A percentile compares a stretch with the other conserved stretches of the same genome.
Evolutionary conservation across 2,113 vertebrate genomes (phyloP).

Genomic region (Dendropsophus ebraccatus): DNA sequence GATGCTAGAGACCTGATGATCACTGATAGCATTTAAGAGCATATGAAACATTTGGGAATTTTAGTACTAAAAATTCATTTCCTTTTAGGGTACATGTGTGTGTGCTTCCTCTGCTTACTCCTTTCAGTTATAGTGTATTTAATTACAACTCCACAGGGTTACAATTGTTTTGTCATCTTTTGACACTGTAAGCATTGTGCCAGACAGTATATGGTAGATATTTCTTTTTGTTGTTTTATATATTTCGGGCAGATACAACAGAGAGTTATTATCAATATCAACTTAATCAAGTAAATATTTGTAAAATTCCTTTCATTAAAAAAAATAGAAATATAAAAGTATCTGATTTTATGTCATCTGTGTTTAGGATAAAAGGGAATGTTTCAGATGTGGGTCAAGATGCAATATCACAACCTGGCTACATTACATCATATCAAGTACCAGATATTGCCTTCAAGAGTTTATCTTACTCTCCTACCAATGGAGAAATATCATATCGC

Average conservation of each 20-base stretch:
- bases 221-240: neutral
- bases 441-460: too few relatives aligned
- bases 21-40: constrained; percentile 35
- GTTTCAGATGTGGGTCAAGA: too few relatives aligned
- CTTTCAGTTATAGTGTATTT: constrained; percentile 18
- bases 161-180: constrained; percentile 5
- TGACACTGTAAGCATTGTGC: neutral
- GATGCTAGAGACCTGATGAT: constrained; percentile 33
- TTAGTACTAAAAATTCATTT: constrained; percentile 36
- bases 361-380: too few relatives aligned
- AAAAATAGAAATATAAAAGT: neutral
- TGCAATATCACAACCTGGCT: too few relatives aligned
- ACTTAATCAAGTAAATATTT: neutral
- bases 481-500: too few relatives aligned
- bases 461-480: neutral
- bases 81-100: constrained; percentile 37
- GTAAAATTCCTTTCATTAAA: neutral
- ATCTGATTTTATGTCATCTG: too few relatives aligned
- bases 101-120: constrained; percentile 9
- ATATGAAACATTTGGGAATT: constrained; percentile 46
- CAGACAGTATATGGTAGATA: neutral
- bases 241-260: neutral
- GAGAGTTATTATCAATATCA: neutral
- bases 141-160: neutral
- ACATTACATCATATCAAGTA: too few relatives aligned